phyloP scores from a whole-genome alignment of 2,888 invertebrate genomes.

The Junonia oenone region DNA sequence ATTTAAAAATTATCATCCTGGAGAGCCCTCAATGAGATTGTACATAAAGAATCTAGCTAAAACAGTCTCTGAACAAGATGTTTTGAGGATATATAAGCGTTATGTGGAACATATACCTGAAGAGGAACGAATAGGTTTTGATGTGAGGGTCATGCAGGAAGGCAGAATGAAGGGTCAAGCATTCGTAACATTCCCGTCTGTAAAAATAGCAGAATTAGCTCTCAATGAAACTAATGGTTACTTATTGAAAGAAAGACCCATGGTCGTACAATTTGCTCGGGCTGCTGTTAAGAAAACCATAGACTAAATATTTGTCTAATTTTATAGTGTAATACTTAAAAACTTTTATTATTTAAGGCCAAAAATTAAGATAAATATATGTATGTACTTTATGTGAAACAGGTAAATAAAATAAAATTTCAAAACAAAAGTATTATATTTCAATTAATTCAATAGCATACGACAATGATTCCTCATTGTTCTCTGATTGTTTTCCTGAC shows the following conservation, averaged over 20 bases:
- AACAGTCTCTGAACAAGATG: conserved; percentile 85
- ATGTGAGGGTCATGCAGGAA: conserved; percentile 92
- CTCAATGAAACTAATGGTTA: conserved; percentile 92
- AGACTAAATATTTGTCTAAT: conserved; percentile 35
- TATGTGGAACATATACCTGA: conserved; percentile 71
- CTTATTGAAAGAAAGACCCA: conserved; percentile 91
- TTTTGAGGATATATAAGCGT: conserved; percentile 86
- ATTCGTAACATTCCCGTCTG: conserved; percentile 90
- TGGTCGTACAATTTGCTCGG: conserved; percentile 92
- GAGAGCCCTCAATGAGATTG: conserved; percentile 89
- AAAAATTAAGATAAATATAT: not conserved
- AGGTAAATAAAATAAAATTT: conserved; percentile 16
- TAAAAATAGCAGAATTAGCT: conserved; percentile 85
- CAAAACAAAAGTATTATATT: conserved; percentile 45
- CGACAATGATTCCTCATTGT: conserved; percentile 46
- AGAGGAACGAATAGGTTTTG: conserved; percentile 73
- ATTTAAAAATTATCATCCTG: conserved; percentile 91
- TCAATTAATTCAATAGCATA: conserved; percentile 66
- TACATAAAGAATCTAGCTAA: conserved; percentile 96
- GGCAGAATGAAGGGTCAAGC: conserved; percentile 98
- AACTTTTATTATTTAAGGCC: not conserved
- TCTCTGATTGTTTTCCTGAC: conserved; percentile 40
- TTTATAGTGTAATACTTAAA: not conserved
- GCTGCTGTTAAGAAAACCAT: conserved; percentile 67
- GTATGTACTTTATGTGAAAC: not conserved